A percentile compares a stretch with the other conserved stretches of the same genome.
phyloP scores from a whole-genome alignment of 1,140 invertebrate species.

The Bradysia coprophila region DNA sequence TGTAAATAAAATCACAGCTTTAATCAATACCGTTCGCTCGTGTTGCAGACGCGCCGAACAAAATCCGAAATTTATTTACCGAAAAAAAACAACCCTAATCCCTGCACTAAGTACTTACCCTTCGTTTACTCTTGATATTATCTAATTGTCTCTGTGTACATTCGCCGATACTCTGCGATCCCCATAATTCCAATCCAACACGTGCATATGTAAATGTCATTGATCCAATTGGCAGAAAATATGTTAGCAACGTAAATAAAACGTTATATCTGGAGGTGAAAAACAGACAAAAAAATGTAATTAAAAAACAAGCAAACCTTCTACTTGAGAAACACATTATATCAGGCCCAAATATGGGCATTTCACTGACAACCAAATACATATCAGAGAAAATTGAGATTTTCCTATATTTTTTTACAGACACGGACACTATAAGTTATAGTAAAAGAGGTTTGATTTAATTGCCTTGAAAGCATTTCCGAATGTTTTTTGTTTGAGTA shows the following conservation, averaged over 20 bases:
- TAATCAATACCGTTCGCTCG: too few relatives aligned
- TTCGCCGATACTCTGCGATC: slow-evolving; percentile 88
- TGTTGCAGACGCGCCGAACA: too few relatives aligned
- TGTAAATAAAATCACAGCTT: too few relatives aligned
- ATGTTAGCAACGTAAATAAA: slow-evolving; percentile 75
- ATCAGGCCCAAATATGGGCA: background rate
- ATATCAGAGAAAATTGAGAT: too few relatives aligned
- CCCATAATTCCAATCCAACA: slow-evolving; percentile 85
- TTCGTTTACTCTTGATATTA: slow-evolving; percentile 78
- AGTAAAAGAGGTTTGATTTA: too few relatives aligned
- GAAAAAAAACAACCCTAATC: too few relatives aligned
- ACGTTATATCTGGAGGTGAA: slow-evolving; percentile 62
- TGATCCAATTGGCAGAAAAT: slow-evolving; percentile 80
- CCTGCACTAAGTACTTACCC: slow-evolving; percentile 51
- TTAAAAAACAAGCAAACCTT: background rate
- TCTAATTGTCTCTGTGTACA: slow-evolving; percentile 76
- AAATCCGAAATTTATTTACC: too few relatives aligned
- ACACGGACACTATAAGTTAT: too few relatives aligned
- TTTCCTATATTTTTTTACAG: too few relatives aligned
- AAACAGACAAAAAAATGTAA: slow-evolving; percentile 4
- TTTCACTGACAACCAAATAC: background rate
- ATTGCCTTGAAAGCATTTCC: too few relatives aligned
- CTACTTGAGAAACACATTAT: background rate
- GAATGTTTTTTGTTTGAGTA: too few relatives aligned
- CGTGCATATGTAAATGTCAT: slow-evolving; percentile 84